Base-by-base conservation (phyloP, 1,140 invertebrate species). In the Armadillidium nasatum region DNA sequence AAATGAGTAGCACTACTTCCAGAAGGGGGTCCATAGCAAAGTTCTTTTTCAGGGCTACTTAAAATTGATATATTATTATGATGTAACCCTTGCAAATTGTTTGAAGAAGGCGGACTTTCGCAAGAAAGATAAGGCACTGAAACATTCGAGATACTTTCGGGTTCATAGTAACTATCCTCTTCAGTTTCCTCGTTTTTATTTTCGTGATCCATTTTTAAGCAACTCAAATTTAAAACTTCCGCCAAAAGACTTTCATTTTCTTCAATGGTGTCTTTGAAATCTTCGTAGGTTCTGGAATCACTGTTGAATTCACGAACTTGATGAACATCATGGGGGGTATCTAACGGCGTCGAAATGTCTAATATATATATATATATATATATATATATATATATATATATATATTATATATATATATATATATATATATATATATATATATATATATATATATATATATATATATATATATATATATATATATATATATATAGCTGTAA, bases 1-100 rank as follows among this genome's bases (percentile, higher is more conserved):
- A 7, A 60, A 60, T 60, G 11, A 60, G 73, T 43, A 3, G 72
- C 23, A 60, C 77, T 78, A 45, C 77, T 78, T 4, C 77, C 77
- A 6, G 77, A 78, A 0, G 77, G 77, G n/a, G 77, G 77, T 7
- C 77, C 77, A 45, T 78, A 78, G 21, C 77, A 73, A 10, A 78
- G n/a, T 13, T 74, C 75, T 19, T 74, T 78, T 50, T 67, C 22
- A 60, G 72, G 1, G 33, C 6, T 33, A 33, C 33, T 33, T 33
- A 33, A 3, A 33, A 3, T 33, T 33, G 6, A 33, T 33, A 33
- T 3, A 33, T 33, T 3, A 33, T 33, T 33, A 33, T 33, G 33
- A 1, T 33, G 33, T 33, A 33, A 6, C 33, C 33, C 33, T 33
- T 33, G 33, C 2, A 33, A 33, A 33, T 1, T 3, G 33, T 33